These are phyloP conservation scores for Phalanger gymnotis DNA, from an alignment of 2,797 vertebrate species.

Conservation along the genomic window DNA sequence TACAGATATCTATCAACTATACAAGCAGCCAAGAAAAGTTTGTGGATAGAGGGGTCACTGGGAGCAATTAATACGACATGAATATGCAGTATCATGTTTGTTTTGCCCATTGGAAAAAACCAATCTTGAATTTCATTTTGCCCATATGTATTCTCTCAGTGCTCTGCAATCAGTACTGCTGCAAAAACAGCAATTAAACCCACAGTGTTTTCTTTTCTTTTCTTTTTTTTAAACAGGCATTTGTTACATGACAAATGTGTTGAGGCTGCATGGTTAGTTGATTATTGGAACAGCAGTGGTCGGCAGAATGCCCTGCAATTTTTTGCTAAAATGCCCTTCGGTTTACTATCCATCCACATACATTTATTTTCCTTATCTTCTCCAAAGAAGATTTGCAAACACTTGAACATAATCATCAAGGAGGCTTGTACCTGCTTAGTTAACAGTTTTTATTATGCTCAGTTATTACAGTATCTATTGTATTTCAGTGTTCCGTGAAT, in stretches of 20 bases:
- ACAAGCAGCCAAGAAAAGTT: slow-evolving; percentile 20
- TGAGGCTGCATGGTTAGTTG: slow-evolving; percentile 34
- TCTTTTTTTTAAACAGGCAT: background rate
- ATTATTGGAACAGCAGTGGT: slow-evolving; percentile 36
- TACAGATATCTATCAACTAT: background rate
- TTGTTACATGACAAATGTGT: slow-evolving; percentile 3
- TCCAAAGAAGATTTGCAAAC: slow-evolving; percentile 5
- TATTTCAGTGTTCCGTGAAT: background rate
- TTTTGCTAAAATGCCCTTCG: slow-evolving; percentile 49
- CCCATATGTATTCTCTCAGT: background rate
- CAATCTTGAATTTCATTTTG: slow-evolving; percentile 38
- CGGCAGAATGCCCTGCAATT: background rate
- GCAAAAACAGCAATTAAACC: slow-evolving; percentile 3
- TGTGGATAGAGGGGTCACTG: slow-evolving; percentile 8
- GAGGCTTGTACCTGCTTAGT: slow-evolving; percentile 28
- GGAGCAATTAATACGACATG: slow-evolving; percentile 45
- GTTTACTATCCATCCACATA: slow-evolving; percentile 37
- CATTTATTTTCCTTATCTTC: slow-evolving; percentile 48
- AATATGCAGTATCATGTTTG: slow-evolving; percentile 23
- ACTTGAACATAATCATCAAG: slow-evolving; percentile 19
- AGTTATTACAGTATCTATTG: slow-evolving; percentile 27
- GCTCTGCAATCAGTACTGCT: slow-evolving; percentile 27
- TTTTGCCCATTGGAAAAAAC: background rate
- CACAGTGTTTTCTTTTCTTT: background rate
- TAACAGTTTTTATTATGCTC: slow-evolving; percentile 47